phyloP scores from a whole-genome alignment of 2,113 vertebrate genomes.

The Archilochus colubris region DNA sequence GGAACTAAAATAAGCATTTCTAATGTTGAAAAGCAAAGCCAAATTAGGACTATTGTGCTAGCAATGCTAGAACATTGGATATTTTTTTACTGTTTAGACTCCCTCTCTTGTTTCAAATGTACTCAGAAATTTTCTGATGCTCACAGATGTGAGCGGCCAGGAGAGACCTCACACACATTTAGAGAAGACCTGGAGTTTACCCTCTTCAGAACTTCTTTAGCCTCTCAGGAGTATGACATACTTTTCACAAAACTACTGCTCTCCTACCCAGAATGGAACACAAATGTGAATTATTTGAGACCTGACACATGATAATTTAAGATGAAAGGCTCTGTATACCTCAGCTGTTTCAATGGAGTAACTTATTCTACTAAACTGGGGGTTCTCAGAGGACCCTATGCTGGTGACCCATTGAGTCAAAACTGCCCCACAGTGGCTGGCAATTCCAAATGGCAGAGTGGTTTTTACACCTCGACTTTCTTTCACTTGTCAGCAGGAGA shows the following conservation, averaged over 20 bases:
- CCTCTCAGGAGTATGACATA: background rate
- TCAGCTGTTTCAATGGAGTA: background rate
- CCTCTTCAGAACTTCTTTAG: background rate
- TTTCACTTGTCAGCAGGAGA: background rate
- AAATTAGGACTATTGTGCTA: background rate
- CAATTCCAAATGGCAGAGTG: background rate
- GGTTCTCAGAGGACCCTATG: background rate
- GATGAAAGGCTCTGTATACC: background rate
- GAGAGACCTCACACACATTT: background rate
- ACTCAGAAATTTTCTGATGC: background rate
- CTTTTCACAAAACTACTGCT: background rate
- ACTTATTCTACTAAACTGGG: background rate
- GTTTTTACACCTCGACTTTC: background rate
- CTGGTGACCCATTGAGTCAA: background rate
- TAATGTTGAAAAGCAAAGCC: background rate
- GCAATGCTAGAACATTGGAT: background rate
- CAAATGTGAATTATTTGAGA: background rate
- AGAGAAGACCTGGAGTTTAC: background rate
- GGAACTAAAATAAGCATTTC: background rate
- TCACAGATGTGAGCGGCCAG: background rate
- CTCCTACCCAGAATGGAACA: background rate
- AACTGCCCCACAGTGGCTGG: background rate
- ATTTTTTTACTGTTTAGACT: background rate
- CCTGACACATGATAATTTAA: background rate
- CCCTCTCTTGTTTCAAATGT: background rate